Evolutionary conservation across 2,888 invertebrate genomes (phyloP), one percentile per base, ranked within the genome.

Genomic region (Agonopterix alstromeriana): DNA sequence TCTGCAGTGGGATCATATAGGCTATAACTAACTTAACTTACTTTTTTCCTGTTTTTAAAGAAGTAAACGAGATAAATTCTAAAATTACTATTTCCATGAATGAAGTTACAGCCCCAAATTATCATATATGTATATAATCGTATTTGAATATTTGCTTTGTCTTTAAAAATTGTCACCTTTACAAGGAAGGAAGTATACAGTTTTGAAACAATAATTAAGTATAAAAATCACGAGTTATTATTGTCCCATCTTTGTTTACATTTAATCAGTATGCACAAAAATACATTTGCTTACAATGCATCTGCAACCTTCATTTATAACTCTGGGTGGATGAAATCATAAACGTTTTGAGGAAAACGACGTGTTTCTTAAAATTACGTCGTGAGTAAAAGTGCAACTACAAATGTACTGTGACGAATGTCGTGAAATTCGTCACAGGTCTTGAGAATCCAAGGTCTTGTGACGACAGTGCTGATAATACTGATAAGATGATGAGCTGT

Each of bases 261-360:
- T 36, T 41, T 35, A 46, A 46, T 42, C 41, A 35, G 35, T 35
- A 35, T 8, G 36, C 12, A 12, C 12, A 11, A 36, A 36, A 45
- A 45, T 38, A 14, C 10, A 49, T 46, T 42, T 45, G 45, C 38
- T 46, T 42, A 49, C 42, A 38, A 49, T 42, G 36, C 48, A 12
- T 38, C 10, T 42, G 35, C 43, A 36, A 17, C 17, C 45, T 45
- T 45, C 45, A 10, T 45, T 27, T 47, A 42, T 45, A 48, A 35
- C 27, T 45, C 36, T n/a, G 9, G 35, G 36, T n/a, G 9, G 12
- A 42, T 47, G 47, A 42, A 47, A 35, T 42, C 47, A 47, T n/a
- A n/a, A 45, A 46, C 48, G 17, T 9, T 43, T 47, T 36, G 17
- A 54, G 53, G 53, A 53, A 53, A 53, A 53, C n/a, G 27, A 11